Evolutionary conservation across 2,113 vertebrate genomes (phyloP), one percentile per base, ranked within the genome.

Genomic region (Scortum barcoo): DNA sequence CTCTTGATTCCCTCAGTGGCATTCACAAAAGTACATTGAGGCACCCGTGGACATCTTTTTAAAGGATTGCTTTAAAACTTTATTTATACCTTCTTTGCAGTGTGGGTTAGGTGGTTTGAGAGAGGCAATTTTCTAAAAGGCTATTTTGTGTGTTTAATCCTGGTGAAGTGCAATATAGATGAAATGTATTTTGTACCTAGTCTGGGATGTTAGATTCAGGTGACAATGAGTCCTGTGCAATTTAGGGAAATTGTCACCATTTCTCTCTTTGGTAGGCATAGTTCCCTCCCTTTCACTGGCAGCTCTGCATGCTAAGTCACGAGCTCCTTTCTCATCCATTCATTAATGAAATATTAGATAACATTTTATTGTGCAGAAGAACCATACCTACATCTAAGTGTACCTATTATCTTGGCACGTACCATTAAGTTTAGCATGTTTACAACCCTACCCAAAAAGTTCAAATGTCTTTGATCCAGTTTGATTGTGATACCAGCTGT

Each of bases 391-490:
- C 2, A 66, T 51, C 7, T 56, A 54, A 16, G 33, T 68, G 46
- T n/a, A 26, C 16, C 24, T 66, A 1, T 20, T 70, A 12, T 24
- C 7, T 65, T 44, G 50, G 53, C 51, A 26, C 36, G 20, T 44
- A 2, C 24, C 33, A 5, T 44, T 48, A 7, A 19, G 24, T 20
- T 76, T 11, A 46, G 42, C 51, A 33, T 72, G 36, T 44, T 63
- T 61, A 28, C n/a, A 19, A 67, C 17, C 13, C 9, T 13, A 22
- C 3, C n/a, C 5, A 30, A 33, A 30, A 67, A 54, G 17, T 69
- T 72, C 44, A 76, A 44, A 78, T 26, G 42, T 76, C 66, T 83
- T 54, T 30, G 7, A 80, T 80, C 36, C 62, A 50, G 72, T 78
- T 77, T 58, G 22, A 76, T 74, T 74, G 28, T 71, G 42, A 44